phyloP scores from a whole-genome alignment of 1,140 invertebrate species.

The Pseudachorutes palmiensis region DNA sequence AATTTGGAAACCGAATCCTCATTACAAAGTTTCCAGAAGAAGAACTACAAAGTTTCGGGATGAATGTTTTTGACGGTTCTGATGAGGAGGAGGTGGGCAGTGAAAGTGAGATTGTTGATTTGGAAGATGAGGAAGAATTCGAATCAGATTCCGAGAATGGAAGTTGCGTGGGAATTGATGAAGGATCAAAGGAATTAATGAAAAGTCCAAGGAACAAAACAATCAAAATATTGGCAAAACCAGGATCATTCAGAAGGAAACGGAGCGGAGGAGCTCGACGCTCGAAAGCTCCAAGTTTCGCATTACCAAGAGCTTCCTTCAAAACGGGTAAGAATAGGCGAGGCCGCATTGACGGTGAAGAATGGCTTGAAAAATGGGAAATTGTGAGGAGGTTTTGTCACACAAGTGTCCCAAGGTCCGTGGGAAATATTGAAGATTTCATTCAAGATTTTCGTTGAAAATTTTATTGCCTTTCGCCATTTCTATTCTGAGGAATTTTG shows the following conservation, averaged over 20 bases:
- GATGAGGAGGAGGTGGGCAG: neutral
- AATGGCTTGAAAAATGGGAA: too few relatives aligned
- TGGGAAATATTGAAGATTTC: too few relatives aligned
- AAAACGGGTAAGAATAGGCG: constrained; percentile 35
- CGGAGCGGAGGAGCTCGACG: constrained; percentile 23
- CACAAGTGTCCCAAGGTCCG: too few relatives aligned
- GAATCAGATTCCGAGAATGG: neutral
- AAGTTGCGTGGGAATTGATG: neutral
- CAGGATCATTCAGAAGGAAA: constrained; percentile 17
- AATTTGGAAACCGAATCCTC: constrained; percentile 19
- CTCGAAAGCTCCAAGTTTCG: constrained; percentile 32
- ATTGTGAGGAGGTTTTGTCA: too few relatives aligned
- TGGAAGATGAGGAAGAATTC: constrained; percentile 14
- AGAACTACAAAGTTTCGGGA: neutral
- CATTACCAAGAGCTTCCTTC: constrained; percentile 26
- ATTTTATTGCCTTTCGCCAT: too few relatives aligned
- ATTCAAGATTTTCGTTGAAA: too few relatives aligned
- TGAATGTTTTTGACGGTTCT: too few relatives aligned
- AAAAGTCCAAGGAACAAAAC: too few relatives aligned
- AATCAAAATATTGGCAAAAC: too few relatives aligned
- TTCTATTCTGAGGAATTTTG: too few relatives aligned
- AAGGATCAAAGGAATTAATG: constrained; percentile 13
- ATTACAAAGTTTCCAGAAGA: constrained; percentile 23
- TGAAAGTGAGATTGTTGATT: neutral
- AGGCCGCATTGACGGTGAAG: too few relatives aligned